A percentile compares a stretch with the other conserved stretches of the same genome.
Conservation (phyloP, 2,888 invertebrate genomes). For the Orchesella flavescens region DNA sequence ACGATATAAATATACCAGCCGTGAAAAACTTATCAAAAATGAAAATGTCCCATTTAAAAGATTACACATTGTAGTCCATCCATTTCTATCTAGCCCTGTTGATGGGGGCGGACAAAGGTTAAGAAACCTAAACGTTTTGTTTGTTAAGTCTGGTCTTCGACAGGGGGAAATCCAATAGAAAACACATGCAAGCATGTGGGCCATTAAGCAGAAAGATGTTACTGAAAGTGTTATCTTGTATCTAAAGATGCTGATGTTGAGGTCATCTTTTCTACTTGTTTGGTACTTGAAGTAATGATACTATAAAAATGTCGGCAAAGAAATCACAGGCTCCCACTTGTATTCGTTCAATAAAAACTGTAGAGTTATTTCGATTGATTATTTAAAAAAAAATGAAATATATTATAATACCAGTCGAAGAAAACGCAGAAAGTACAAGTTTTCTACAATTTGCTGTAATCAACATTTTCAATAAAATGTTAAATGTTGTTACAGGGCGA, state of each 20-base stretch:
- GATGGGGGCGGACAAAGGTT: constrained; percentile 32
- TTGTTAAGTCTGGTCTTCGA: constrained; percentile 34
- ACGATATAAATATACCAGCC: background rate
- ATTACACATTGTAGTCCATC: constrained; percentile 46
- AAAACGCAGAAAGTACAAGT: constrained; percentile 21
- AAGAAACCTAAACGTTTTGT: constrained; percentile 1
- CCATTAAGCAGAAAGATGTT: constrained; percentile 67
- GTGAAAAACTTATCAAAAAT: background rate
- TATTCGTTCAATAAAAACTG: background rate
- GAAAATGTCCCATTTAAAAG: background rate
- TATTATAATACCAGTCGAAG: constrained; percentile 37
- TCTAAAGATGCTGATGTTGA: constrained; percentile 64
- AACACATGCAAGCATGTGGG: constrained; percentile 68
- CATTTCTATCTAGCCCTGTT: constrained; percentile 17
- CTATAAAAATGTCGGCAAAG: constrained; percentile 27
- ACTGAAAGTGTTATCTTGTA: constrained; percentile 67
- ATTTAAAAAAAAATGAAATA: background rate
- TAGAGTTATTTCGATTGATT: background rate
- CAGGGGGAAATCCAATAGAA: constrained; percentile 67
- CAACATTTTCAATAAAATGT: background rate
- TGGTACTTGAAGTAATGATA: constrained; percentile 60
- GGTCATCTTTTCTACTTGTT: constrained; percentile 55
- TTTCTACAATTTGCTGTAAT: background rate
- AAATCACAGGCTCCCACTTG: no score
- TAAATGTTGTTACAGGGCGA: background rate